These are phyloP conservation scores for Drosophila parvula DNA, from an alignment of 1,140 invertebrate species.

Conservation along the genomic window DNA sequence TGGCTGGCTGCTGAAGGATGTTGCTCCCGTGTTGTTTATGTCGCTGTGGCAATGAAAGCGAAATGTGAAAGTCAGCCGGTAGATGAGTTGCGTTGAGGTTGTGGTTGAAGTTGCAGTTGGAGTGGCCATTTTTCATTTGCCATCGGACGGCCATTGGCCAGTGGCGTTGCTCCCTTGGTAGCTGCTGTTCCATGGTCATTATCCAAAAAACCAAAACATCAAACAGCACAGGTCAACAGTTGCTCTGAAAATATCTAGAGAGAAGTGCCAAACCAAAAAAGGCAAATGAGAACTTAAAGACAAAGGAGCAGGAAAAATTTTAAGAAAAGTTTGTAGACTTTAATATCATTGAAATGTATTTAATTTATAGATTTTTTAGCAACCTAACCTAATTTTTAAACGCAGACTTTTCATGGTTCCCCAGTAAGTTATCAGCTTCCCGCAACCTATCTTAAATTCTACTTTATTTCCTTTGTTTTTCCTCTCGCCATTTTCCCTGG, in stretches of 20 bases:
- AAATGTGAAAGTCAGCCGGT: constrained; percentile 12
- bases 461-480: neutral
- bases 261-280: neutral
- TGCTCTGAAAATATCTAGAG: neutral
- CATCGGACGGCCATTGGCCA: constrained; percentile 19
- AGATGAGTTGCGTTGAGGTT: constrained; percentile 7
- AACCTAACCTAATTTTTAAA: too few relatives aligned
- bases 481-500: neutral
- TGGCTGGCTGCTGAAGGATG: constrained; percentile 3
- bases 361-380: neutral
- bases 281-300: neutral
- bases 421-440: too few relatives aligned
- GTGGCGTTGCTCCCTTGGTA: constrained; percentile 7
- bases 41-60: constrained; percentile 23
- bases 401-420: too few relatives aligned
- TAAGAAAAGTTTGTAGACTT: neutral
- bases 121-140: constrained; percentile 54
- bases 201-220: neutral
- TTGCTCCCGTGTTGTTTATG: constrained; percentile 12
- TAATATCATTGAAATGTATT: neutral
- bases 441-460: neutral
- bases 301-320: neutral
- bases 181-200: constrained; percentile 42
- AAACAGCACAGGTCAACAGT: constrained; percentile 7
- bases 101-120: constrained; percentile 2